Conservation (phyloP, 2,113 vertebrate genomes). For the Arenaria interpres region DNA sequence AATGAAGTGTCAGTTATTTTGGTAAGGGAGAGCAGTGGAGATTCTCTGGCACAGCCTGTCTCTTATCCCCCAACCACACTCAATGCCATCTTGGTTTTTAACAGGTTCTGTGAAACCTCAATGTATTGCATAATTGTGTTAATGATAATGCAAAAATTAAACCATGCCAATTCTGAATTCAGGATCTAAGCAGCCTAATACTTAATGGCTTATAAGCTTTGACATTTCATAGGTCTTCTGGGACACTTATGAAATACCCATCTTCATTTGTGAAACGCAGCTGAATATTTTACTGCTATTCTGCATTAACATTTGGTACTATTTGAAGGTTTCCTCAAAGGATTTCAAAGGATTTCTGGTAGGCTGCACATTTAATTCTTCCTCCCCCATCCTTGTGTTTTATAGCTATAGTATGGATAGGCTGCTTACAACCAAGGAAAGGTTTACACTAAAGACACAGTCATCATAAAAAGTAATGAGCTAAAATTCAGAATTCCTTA, state of each 20-base stretch:
- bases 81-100: not conserved
- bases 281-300: constrained; percentile 48
- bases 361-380: not conserved
- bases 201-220: constrained; percentile 35
- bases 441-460: not conserved
- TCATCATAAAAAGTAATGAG: constrained; percentile 18
- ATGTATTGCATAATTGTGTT: not conserved
- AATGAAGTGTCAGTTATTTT: not conserved
- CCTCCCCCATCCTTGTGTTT: not conserved
- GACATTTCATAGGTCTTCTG: constrained; percentile 17
- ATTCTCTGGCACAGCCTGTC: not conserved
- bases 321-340: constrained; percentile 39
- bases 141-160: constrained; percentile 53
- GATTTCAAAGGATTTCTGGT: constrained; percentile 26
- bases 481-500: constrained; percentile 7
- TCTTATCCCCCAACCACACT: not conserved
- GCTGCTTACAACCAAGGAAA: constrained; percentile 10
- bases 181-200: constrained; percentile 14
- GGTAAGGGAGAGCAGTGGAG: not conserved
- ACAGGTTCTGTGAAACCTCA: constrained; percentile 13
- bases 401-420: not conserved
- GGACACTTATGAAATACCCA: constrained; percentile 17
- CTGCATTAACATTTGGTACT: constrained; percentile 43
- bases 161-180: not conserved
- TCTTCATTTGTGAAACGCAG: constrained; percentile 34